These are phyloP conservation scores for Busseola fusca DNA, from an alignment of 2,888 invertebrate genomes.

Conservation along the genomic window DNA sequence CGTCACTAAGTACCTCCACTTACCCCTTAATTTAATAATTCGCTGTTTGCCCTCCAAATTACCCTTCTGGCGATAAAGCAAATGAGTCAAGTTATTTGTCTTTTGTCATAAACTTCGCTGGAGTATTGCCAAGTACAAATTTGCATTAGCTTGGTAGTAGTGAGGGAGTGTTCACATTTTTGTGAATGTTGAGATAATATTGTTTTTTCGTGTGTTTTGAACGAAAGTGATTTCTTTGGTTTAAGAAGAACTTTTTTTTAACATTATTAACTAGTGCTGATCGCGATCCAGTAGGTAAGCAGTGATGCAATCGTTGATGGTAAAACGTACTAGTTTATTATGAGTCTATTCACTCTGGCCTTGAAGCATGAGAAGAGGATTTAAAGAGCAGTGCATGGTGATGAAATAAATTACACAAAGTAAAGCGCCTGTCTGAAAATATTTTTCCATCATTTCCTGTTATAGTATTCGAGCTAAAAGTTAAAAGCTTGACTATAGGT, in stretches of 20 bases:
- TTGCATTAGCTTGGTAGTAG: conserved; percentile 22
- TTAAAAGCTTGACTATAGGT: background rate
- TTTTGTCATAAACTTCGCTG: conserved; percentile 32
- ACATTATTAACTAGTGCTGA: too few relatives aligned
- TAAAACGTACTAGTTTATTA: too few relatives aligned
- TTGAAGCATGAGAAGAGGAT: too few relatives aligned
- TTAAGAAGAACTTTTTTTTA: too few relatives aligned
- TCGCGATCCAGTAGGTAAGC: too few relatives aligned
- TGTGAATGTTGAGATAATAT: background rate
- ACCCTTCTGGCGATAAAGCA: conserved; percentile 38
- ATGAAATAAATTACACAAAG: background rate
- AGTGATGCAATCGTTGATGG: too few relatives aligned
- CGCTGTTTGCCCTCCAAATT: conserved; percentile 39
- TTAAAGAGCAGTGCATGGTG: background rate
- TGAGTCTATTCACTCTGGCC: too few relatives aligned
- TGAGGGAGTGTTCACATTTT: background rate
- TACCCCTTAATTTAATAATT: conserved; percentile 22
- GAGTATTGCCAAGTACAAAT: conserved; percentile 45
- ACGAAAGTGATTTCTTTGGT: background rate
- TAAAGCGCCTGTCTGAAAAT: too few relatives aligned
- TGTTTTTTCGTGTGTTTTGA: background rate
- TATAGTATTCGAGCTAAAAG: background rate
- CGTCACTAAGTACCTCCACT: conserved; percentile 7
- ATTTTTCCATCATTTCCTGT: background rate
- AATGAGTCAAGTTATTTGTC: conserved; percentile 38